A percentile compares a stretch with the other conserved stretches of the same genome.
Evolutionary conservation across 2,113 vertebrate species (phyloP).

Genomic region (Pteronura brasiliensis): DNA sequence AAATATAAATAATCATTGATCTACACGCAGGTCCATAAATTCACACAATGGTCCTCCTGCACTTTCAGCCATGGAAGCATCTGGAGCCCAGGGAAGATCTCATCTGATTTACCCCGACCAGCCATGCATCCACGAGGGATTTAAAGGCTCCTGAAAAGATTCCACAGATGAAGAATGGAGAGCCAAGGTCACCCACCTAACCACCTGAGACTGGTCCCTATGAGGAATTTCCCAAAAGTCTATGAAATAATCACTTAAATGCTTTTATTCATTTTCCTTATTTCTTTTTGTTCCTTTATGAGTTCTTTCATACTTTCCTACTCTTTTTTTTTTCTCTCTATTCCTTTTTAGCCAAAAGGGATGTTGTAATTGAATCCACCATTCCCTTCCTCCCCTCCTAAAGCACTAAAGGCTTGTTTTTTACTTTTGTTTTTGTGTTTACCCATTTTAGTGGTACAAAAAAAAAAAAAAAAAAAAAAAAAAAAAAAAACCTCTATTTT

Average conservation of each 20-base stretch:
- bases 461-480: neutral
- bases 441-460: neutral
- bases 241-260: neutral
- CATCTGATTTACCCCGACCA: neutral
- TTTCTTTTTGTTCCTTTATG: neutral
- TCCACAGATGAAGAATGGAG: neutral
- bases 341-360: neutral
- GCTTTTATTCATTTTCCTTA: neutral
- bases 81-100: neutral
- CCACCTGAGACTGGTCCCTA: neutral
- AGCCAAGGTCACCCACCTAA: neutral
- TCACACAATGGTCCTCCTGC: neutral
- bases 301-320: neutral
- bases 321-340: neutral
- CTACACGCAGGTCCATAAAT: neutral
- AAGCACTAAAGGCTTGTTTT: neutral
- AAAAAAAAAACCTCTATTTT: neutral
- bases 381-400: neutral
- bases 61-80: neutral
- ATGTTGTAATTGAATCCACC: neutral
- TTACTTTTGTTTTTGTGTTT: constrained; percentile 1
- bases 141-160: neutral
- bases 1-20: neutral
- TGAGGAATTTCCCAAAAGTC: neutral
- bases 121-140: neutral